Percentiles rank a stretch among this genome's conserved stretches.
phyloP scores from a whole-genome alignment of 2,888 invertebrate genomes.

The Slavum lentiscoides region DNA sequence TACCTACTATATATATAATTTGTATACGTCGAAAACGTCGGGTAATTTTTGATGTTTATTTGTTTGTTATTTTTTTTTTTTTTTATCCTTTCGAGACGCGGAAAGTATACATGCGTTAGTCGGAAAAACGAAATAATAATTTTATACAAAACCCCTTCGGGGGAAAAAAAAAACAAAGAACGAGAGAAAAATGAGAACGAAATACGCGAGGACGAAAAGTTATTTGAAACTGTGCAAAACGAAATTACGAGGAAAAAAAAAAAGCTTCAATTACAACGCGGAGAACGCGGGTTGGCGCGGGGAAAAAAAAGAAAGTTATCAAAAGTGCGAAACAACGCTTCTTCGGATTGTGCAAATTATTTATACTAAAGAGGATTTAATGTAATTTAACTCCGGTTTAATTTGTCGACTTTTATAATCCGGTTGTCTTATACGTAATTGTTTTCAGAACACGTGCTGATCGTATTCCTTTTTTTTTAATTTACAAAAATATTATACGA shows the following conservation, averaged over 20 bases:
- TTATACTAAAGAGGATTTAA: slow-evolving; percentile 37
- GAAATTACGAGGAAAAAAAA: slow-evolving; percentile 6
- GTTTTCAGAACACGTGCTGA: slow-evolving; percentile 15
- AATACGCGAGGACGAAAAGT: background rate
- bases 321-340: slow-evolving; percentile 42
- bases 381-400: slow-evolving; percentile 43
- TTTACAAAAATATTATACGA: background rate
- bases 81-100: background rate
- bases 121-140: background rate
- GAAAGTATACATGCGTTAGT: background rate
- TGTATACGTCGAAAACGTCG: background rate
- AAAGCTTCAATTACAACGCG: slow-evolving; percentile 39
- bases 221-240: slow-evolving; percentile 23
- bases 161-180: background rate
- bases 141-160: background rate
- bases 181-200: background rate
- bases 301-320: slow-evolving; percentile 15
- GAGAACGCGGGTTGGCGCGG: no score
- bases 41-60: background rate
- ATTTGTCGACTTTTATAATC: slow-evolving; percentile 46
- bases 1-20: background rate
- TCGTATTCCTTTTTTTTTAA: slow-evolving; percentile 8
- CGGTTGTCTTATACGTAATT: slow-evolving; percentile 41
- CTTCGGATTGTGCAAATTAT: slow-evolving; percentile 42
- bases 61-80: background rate